Conservation (phyloP, 2,888 invertebrate species). For the Hemithea aestivaria region DNA sequence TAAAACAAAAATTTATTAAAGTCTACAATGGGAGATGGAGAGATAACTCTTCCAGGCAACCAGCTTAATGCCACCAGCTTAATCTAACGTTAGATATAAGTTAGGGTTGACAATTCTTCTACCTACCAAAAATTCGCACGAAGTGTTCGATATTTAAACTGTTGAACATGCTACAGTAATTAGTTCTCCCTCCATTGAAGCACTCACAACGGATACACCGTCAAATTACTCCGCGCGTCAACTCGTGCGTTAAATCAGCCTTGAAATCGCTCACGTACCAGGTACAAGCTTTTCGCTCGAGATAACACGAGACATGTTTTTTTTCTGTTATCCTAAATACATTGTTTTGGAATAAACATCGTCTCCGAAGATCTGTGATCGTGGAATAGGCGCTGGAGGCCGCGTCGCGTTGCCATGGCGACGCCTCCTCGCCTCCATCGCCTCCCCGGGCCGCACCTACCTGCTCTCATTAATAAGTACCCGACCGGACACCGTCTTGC, state of each 20-base stretch:
- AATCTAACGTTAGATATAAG: no score
- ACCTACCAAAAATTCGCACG: no score
- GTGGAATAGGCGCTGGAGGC: slow-evolving; percentile 65
- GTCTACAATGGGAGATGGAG: no score
- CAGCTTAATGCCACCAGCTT: no score
- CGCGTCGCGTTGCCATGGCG: slow-evolving; percentile 70
- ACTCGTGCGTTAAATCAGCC: slow-evolving; percentile 1
- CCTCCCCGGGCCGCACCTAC: slow-evolving; percentile 37
- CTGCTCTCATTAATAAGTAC: slow-evolving; percentile 74
- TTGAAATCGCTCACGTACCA: slow-evolving; percentile 3
- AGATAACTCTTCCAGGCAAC: no score
- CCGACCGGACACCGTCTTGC: slow-evolving; percentile 62
- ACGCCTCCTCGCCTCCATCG: slow-evolving; percentile 41
- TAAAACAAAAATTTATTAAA: no score
- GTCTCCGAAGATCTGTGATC: slow-evolving; percentile 30
- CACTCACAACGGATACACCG: no score
- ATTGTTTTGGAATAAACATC: slow-evolving; percentile 15
- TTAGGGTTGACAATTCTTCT: no score
- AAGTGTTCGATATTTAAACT: no score
- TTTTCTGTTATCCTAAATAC: slow-evolving; percentile 5
- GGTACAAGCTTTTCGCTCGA: slow-evolving; percentile 4
- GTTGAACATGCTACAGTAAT: no score
- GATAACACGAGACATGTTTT: not conserved
- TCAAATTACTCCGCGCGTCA: no score
- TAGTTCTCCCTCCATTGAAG: no score